Evolutionary conservation across 2,888 invertebrate species (phyloP), one percentile per base, ranked within the genome.

Genomic region (Ochlodes sylvanus): DNA sequence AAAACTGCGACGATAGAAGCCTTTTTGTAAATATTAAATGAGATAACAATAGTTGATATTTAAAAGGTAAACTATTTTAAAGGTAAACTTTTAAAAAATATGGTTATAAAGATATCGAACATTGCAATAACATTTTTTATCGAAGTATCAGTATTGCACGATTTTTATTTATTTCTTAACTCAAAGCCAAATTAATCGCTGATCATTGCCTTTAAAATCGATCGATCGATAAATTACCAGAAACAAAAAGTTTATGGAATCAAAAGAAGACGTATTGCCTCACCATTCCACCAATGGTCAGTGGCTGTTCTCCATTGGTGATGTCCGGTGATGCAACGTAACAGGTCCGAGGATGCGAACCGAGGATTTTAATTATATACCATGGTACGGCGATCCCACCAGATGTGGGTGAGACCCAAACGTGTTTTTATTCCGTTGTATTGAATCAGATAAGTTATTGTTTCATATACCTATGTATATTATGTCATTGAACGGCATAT

Each of bases 251-350:
- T 12, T 0, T 38, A 12, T 12, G 44, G 17, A 12, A 5, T 5
- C 7, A 54, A n/a, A 27, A 54, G 10, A 54, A 54, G 5, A 32
- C 14, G 27, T 32, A 32, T 54, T 54, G 32, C 32, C 4, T 19
- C 19, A 50, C 47, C 44, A 47, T 71, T 69, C 64, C 74, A 76
- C 85, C 84, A 85, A 85, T 86, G 69, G 79, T 71, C 65, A 60
- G 60, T 69, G 65, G 71, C 72, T 74, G 72, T 73, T 74, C 73
- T 74, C 72, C 79, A 84, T 83, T 82, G 83, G 84, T 73, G 79
- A 81, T 78, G 79, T 79, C 2, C 17, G 50, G n/a, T 50, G 50
- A 19, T 50, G 50, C 75, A 74, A 74, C 73, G 44, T 52, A 74
- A 76, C 75, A 66, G 71, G 75, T 75, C 71, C 68, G 34, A 7